A percentile compares a stretch with the other conserved stretches of the same genome.
phyloP scores from a whole-genome alignment of 2,888 invertebrate genomes.

The Lepidocyrtoides sp. region DNA sequence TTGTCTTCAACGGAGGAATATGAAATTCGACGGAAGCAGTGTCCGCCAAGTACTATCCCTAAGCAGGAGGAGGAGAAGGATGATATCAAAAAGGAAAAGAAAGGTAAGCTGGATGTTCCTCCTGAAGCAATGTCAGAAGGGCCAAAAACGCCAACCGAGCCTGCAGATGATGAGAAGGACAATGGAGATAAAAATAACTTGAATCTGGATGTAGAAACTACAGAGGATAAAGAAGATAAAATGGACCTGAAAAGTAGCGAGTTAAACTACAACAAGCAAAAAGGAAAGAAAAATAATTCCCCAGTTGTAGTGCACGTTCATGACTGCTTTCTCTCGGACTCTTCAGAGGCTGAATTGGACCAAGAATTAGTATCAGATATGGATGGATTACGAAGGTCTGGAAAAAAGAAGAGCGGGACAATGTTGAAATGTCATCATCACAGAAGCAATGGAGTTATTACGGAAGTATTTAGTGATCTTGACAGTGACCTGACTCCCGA shows the following conservation, averaged over 20 bases:
- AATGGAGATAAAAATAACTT: too few species aligned
- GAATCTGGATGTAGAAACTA: too few species aligned
- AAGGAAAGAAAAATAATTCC: not conserved
- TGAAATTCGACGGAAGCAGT: not conserved
- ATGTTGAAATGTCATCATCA: not conserved
- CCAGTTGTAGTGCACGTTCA: conserved; percentile 52
- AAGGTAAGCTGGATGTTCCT: too few species aligned
- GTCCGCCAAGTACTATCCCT: not conserved
- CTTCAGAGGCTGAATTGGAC: conserved; percentile 10
- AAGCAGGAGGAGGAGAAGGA: too few species aligned
- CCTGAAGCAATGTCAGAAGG: too few species aligned
- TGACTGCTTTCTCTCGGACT: conserved; percentile 62
- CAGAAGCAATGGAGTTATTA: not conserved
- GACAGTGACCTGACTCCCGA: conserved; percentile 43
- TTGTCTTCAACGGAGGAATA: not conserved
- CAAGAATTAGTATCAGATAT: not conserved
- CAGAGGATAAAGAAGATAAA: not conserved
- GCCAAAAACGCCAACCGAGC: too few species aligned
- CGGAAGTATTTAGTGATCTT: conserved; percentile 40
- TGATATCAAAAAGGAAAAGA: too few species aligned
- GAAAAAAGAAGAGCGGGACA: not conserved
- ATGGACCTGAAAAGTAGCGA: too few species aligned
- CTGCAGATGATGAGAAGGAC: too few species aligned
- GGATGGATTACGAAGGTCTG: not conserved
- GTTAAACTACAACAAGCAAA: not conserved